Percentiles rank a stretch among this genome's conserved stretches.
These are phyloP conservation scores for Halcyon smyrnensis DNA, from an alignment of 2,797 vertebrate species.

Conservation along the genomic window DNA sequence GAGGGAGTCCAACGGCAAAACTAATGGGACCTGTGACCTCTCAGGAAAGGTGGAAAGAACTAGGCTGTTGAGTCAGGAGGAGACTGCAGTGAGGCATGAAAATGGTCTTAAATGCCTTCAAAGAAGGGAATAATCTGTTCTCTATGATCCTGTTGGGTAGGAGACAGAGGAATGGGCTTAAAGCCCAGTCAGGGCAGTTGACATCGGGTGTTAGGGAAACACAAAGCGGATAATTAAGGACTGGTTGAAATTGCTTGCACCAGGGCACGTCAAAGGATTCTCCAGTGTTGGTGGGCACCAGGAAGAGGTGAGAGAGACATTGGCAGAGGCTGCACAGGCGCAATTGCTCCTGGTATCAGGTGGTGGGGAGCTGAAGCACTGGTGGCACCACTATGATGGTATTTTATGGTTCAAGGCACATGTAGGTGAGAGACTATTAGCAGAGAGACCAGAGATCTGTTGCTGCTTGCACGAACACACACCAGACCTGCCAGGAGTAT, in stretches of 20 bases:
- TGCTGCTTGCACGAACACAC: neutral
- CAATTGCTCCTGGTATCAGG: neutral
- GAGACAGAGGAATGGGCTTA: neutral
- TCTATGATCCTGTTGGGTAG: neutral
- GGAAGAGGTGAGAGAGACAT: neutral
- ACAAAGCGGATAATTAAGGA: neutral
- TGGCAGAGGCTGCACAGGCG: neutral
- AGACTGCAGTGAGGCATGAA: conserved; percentile 22
- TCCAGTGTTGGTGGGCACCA: neutral
- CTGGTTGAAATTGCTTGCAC: neutral
- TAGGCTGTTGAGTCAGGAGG: neutral
- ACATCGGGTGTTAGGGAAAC: neutral
- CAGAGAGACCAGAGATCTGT: neutral
- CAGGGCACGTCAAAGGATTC: accelerated
- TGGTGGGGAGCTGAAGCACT: neutral
- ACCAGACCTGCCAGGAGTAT: neutral
- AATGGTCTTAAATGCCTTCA: neutral
- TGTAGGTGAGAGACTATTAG: neutral
- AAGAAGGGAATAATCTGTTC: conserved; percentile 28
- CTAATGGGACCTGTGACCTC: neutral
- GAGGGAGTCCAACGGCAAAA: neutral
- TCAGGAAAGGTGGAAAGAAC: neutral
- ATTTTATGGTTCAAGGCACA: neutral
- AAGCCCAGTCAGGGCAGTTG: accelerated
- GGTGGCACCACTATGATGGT: accelerated